These are phyloP conservation scores for Phyllopteryx taeniolatus DNA, from an alignment of 2,113 vertebrate species.

Conservation along the genomic window DNA sequence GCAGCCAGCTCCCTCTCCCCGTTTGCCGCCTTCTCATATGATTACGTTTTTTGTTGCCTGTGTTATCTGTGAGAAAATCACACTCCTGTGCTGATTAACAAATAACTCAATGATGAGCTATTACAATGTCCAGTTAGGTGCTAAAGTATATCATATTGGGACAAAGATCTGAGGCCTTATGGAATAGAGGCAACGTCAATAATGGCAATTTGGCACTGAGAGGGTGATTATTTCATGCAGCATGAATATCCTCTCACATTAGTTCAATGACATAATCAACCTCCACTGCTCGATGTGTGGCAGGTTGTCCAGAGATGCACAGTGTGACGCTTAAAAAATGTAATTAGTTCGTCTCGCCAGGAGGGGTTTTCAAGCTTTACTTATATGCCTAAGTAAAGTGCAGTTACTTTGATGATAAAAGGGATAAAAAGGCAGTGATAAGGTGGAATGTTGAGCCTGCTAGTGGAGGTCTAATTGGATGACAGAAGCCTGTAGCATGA, in stretches of 20 bases:
- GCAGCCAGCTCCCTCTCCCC: slow-evolving; percentile 65
- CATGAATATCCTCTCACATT: slow-evolving; percentile 28
- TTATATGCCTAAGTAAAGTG: slow-evolving; percentile 71
- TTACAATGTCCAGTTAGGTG: slow-evolving; percentile 43
- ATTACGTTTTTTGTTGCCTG: slow-evolving; percentile 73
- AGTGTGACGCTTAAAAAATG: slow-evolving; percentile 65
- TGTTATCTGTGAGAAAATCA: slow-evolving; percentile 73
- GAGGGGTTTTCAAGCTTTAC: slow-evolving; percentile 65
- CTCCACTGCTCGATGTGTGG: slow-evolving; percentile 31
- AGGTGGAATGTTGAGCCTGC: slow-evolving; percentile 65
- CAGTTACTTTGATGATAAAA: slow-evolving; percentile 73
- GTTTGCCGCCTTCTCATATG: slow-evolving; percentile 52
- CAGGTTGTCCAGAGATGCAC: slow-evolving; percentile 42
- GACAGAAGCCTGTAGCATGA: slow-evolving; percentile 74
- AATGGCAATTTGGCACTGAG: slow-evolving; percentile 27
- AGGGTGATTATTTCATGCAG: slow-evolving; percentile 15
- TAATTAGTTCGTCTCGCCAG: slow-evolving; percentile 71
- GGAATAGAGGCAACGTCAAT: slow-evolving; percentile 35
- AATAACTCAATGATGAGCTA: slow-evolving; percentile 54
- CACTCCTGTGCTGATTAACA: slow-evolving; percentile 59
- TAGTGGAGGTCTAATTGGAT: slow-evolving; percentile 74
- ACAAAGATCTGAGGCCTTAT: slow-evolving; percentile 36
- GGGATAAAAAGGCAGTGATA: slow-evolving; percentile 66
- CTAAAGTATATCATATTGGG: slow-evolving; percentile 30
- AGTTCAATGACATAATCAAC: slow-evolving; percentile 45